phyloP scores from a whole-genome alignment of 2,113 vertebrate genomes.

The Odocoileus hemionus region DNA sequence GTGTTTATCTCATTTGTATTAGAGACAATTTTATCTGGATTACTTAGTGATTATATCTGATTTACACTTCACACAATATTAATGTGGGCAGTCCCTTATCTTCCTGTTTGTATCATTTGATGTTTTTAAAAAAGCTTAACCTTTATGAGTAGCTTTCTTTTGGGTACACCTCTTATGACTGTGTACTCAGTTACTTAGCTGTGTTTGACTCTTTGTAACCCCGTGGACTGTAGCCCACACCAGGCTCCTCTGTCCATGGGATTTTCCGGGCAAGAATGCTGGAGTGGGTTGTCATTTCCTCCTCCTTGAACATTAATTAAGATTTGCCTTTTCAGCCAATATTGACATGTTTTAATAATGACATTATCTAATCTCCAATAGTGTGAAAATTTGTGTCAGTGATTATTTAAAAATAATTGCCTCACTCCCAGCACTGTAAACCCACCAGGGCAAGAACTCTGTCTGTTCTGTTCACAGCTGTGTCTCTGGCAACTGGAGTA shows the following conservation, averaged over 20 bases:
- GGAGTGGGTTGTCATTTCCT: not conserved
- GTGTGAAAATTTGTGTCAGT: not conserved
- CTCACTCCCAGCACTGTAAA: not conserved
- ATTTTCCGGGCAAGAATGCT: not conserved
- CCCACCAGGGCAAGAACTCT: not conserved
- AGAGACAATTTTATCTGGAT: not conserved
- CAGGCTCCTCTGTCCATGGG: not conserved
- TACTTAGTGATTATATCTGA: not conserved
- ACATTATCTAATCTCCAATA: not conserved
- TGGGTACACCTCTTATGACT: not conserved
- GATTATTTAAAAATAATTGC: too few species aligned
- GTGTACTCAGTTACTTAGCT: not conserved
- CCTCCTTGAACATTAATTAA: not conserved
- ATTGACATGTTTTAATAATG: not conserved
- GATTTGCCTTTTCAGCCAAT: not conserved
- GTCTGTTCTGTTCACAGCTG: not conserved
- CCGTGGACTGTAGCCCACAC: not conserved
- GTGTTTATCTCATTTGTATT: not conserved
- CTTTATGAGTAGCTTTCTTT: not conserved
- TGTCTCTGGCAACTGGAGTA: not conserved
- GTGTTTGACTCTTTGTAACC: not conserved
- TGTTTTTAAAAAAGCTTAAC: not conserved
- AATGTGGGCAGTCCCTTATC: accelerated
- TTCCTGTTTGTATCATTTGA: not conserved
- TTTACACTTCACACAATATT: accelerated